Conservation (phyloP, 1,140 invertebrate genomes). For the Drosophila miranda region DNA sequence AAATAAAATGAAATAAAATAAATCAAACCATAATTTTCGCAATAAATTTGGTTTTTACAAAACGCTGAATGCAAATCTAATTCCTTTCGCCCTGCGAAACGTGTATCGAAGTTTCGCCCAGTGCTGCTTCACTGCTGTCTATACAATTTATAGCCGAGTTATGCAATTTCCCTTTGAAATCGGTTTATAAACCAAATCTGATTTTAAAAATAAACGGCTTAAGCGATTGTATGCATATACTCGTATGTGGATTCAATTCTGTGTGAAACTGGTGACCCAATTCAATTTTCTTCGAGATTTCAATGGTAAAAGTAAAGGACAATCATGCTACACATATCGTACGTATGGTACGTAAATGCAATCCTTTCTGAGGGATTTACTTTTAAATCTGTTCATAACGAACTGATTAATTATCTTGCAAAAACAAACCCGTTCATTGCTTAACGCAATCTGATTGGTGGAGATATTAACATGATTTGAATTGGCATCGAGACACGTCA, state of each 20-base stretch:
- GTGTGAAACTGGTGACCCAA: too few species aligned
- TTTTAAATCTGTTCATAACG: too few species aligned
- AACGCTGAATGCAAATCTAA: slow-evolving; percentile 56
- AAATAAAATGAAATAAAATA: slow-evolving; percentile 72
- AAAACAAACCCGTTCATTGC: background rate
- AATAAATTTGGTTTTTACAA: slow-evolving; percentile 54
- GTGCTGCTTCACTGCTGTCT: slow-evolving; percentile 16
- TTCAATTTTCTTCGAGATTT: too few species aligned
- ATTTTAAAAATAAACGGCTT: slow-evolving; percentile 5
- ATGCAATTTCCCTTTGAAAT: slow-evolving; percentile 30
- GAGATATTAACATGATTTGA: slow-evolving; percentile 61
- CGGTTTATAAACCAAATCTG: slow-evolving; percentile 30
- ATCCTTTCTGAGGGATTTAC: too few species aligned
- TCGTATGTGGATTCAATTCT: too few species aligned
- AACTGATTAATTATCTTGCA: background rate
- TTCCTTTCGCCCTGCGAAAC: slow-evolving; percentile 32
- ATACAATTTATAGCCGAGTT: slow-evolving; percentile 30
- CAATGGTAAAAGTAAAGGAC: too few species aligned
- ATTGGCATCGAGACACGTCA: slow-evolving; percentile 69
- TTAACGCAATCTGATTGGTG: slow-evolving; percentile 10
- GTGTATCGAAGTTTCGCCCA: slow-evolving; percentile 45
- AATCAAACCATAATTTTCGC: slow-evolving; percentile 71
- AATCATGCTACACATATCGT: too few species aligned
- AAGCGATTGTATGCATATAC: too few species aligned
- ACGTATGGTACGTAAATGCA: too few species aligned